Evolutionary conservation across 1,140 invertebrate genomes (phyloP).

Genomic region (Drosophila nebulosa): DNA sequence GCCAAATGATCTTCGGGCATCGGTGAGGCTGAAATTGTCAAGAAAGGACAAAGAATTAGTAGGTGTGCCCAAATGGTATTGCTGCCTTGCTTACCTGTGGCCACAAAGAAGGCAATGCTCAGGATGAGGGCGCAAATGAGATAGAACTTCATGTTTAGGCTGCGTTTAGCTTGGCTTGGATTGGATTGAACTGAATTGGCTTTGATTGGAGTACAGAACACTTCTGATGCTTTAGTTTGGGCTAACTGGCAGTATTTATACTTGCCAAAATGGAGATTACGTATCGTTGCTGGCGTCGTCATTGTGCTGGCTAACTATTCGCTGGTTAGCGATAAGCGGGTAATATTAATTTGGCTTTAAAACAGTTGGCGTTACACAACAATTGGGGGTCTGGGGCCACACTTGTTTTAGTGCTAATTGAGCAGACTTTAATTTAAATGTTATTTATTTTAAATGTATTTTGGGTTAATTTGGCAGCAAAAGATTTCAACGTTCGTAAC

Average conservation of each 20-base stretch:
- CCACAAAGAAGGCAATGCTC: conserved; percentile 36
- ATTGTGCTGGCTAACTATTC: neutral
- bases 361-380: conserved; percentile 43
- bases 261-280: neutral
- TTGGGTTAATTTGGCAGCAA: conserved; percentile 45
- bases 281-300: neutral
- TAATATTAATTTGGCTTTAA: neutral
- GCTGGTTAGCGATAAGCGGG: neutral
- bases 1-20: neutral
- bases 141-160: conserved; percentile 43
- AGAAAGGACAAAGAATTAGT: neutral
- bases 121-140: conserved; percentile 34
- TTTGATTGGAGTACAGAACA: conserved; percentile 25
- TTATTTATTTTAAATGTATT: conserved; percentile 39
- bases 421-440: conserved; percentile 22
- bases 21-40: conserved; percentile 7
- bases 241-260: conserved; percentile 31
- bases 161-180: conserved; percentile 10
- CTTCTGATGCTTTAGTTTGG: conserved; percentile 25
- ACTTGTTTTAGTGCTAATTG: conserved; percentile 3
- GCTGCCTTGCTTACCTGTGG: conserved; percentile 20
- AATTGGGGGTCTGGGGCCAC: neutral
- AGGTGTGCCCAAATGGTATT: neutral
- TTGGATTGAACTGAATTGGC: no score
- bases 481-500: conserved; percentile 33